These are phyloP conservation scores for Muscicapa striata DNA, from an alignment of 2,797 vertebrate genomes.

Conservation along the genomic window DNA sequence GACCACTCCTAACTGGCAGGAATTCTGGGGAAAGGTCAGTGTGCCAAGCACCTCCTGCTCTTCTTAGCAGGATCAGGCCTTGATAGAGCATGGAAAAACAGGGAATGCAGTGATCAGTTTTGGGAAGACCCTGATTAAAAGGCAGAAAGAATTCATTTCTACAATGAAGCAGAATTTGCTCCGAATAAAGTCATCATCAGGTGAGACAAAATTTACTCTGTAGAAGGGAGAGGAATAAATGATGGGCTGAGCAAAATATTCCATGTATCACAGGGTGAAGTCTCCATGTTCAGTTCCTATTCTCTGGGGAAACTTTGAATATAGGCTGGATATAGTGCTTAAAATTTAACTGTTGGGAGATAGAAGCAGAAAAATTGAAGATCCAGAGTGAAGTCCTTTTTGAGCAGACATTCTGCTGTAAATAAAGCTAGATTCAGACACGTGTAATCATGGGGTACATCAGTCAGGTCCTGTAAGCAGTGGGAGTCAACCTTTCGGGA, in stretches of 20 bases:
- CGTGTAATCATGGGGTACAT: no score
- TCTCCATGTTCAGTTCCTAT: rapidly evolving
- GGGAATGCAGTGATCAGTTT: background rate
- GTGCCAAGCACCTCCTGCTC: background rate
- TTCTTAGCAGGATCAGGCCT: background rate
- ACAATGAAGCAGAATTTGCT: background rate
- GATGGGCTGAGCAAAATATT: background rate
- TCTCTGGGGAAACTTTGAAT: background rate
- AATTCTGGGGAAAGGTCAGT: rapidly evolving
- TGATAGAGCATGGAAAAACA: background rate
- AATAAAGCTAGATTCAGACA: background rate
- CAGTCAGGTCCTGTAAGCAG: background rate
- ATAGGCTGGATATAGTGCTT: background rate
- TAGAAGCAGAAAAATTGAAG: background rate
- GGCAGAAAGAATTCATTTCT: background rate
- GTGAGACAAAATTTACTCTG: background rate
- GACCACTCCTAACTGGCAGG: background rate
- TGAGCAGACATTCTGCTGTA: background rate
- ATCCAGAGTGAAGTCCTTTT: background rate
- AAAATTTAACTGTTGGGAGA: background rate
- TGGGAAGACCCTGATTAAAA: background rate
- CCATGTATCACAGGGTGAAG: rapidly evolving
- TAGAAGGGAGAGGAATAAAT: rapidly evolving
- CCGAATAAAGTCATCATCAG: background rate
- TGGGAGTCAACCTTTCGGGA: background rate